phyloP scores from a whole-genome alignment of 2,888 invertebrate species.

The Hipparchia semele region DNA sequence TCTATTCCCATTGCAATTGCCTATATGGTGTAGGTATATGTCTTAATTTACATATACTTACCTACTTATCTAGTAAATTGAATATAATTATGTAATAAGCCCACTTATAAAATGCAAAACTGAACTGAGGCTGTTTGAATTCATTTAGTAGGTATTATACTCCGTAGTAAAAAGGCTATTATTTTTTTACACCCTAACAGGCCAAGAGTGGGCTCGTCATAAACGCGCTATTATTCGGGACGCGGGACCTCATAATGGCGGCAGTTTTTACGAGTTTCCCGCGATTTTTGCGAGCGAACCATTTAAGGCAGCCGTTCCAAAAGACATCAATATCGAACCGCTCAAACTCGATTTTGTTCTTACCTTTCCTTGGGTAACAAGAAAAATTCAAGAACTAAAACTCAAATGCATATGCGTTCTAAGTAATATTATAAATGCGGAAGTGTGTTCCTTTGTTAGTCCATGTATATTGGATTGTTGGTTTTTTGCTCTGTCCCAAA shows the following conservation, averaged over 20 bases:
- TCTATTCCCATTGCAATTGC: too few relatives aligned
- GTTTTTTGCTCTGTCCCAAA: too few relatives aligned
- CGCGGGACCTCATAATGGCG: constrained; percentile 22
- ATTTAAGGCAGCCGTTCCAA: constrained; percentile 7
- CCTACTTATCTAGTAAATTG: too few relatives aligned
- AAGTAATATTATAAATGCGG: too few relatives aligned
- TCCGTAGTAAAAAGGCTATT: constrained; percentile 22
- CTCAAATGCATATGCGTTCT: too few relatives aligned
- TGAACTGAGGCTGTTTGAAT: background rate
- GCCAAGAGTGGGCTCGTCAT: constrained; percentile 21
- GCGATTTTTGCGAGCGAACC: constrained; percentile 9
- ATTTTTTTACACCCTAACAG: constrained; percentile 27
- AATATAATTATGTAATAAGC: background rate
- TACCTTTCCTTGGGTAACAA: too few relatives aligned
- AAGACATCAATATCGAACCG: background rate
- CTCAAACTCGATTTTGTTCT: too few relatives aligned
- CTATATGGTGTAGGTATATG: too few relatives aligned
- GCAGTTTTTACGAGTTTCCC: constrained; percentile 28
- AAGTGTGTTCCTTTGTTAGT: too few relatives aligned
- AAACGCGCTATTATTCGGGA: constrained; percentile 24
- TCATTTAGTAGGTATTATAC: constrained; percentile 26
- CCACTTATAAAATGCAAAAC: background rate
- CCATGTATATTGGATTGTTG: too few relatives aligned
- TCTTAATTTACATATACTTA: too few relatives aligned
- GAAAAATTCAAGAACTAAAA: too few relatives aligned